phyloP scores from a whole-genome alignment of 1,140 invertebrate genomes.

The Diabrotica virgifera region DNA sequence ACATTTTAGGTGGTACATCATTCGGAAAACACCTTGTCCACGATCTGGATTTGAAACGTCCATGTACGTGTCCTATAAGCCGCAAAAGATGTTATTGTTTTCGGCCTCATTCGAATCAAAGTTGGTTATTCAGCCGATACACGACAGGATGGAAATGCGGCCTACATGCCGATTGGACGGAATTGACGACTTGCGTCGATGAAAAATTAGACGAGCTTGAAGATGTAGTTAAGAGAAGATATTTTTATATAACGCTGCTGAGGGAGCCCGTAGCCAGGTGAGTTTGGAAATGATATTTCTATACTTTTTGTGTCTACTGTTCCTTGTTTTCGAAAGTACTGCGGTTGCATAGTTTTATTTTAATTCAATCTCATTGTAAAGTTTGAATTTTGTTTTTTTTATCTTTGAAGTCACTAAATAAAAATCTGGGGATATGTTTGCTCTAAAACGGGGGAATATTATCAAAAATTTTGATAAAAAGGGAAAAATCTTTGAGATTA shows the following conservation, averaged over 20 bases:
- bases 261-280: slow-evolving; percentile 78
- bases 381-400: no score
- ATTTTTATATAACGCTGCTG: slow-evolving; percentile 95
- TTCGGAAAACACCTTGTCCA: slow-evolving; percentile 93
- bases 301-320: no score
- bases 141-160: slow-evolving; percentile 99
- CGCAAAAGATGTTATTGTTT: slow-evolving; percentile 91
- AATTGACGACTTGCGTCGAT: slow-evolving; percentile 87
- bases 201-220: slow-evolving; percentile 83
- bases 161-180: slow-evolving; percentile 97
- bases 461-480: no score
- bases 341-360: no score
- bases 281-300: background rate
- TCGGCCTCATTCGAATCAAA: slow-evolving; percentile 82
- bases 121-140: slow-evolving; percentile 97
- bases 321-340: no score
- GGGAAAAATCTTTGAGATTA: no score
- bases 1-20: slow-evolving; percentile 71
- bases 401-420: no score
- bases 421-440: no score
- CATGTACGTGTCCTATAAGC: slow-evolving; percentile 78
- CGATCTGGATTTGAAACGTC: slow-evolving; percentile 84
- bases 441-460: no score
- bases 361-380: no score
- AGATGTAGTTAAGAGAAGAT: slow-evolving; percentile 76